phyloP scores from a whole-genome alignment of 2,888 invertebrate genomes.

The Perizoma affinitatum region DNA sequence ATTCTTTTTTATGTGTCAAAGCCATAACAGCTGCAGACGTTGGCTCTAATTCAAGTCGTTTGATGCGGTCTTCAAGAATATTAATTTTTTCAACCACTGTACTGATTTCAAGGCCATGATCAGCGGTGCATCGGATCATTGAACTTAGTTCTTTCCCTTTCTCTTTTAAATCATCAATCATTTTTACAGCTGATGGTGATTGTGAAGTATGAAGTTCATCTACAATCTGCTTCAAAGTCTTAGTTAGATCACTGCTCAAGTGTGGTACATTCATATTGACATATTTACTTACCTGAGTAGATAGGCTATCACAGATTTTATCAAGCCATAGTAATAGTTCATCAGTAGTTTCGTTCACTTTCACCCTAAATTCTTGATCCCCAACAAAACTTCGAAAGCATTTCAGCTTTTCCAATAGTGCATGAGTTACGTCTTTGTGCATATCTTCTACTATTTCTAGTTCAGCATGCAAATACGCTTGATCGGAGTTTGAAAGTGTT shows the following conservation, averaged over 20 bases:
- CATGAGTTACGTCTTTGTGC: constrained; percentile 60
- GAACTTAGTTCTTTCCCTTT: constrained; percentile 58
- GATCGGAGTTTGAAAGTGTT: constrained; percentile 51
- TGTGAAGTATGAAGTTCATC: constrained; percentile 54
- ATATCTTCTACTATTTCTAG: constrained; percentile 75
- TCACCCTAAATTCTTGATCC: constrained; percentile 56
- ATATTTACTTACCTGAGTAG: constrained; percentile 59
- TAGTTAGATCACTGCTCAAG: constrained; percentile 59
- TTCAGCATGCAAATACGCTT: constrained; percentile 59
- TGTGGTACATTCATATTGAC: constrained; percentile 57
- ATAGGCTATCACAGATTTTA: constrained; percentile 65
- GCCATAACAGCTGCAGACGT: constrained; percentile 64
- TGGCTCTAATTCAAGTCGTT: constrained; percentile 57
- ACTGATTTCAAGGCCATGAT: constrained; percentile 65
- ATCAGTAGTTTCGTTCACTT: constrained; percentile 51
- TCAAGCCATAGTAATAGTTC: constrained; percentile 71
- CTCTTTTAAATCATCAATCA: constrained; percentile 58
- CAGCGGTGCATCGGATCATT: constrained; percentile 61
- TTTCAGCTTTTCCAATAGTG: constrained; percentile 59
- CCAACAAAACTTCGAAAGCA: constrained; percentile 55
- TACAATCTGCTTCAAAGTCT: constrained; percentile 68
- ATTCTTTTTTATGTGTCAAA: constrained; percentile 64
- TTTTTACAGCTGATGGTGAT: constrained; percentile 46
- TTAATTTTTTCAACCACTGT: constrained; percentile 67
- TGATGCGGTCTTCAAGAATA: constrained; percentile 62